Evolutionary conservation across 1,140 invertebrate genomes (phyloP).

Genomic region (Elysia chlorotica): DNA sequence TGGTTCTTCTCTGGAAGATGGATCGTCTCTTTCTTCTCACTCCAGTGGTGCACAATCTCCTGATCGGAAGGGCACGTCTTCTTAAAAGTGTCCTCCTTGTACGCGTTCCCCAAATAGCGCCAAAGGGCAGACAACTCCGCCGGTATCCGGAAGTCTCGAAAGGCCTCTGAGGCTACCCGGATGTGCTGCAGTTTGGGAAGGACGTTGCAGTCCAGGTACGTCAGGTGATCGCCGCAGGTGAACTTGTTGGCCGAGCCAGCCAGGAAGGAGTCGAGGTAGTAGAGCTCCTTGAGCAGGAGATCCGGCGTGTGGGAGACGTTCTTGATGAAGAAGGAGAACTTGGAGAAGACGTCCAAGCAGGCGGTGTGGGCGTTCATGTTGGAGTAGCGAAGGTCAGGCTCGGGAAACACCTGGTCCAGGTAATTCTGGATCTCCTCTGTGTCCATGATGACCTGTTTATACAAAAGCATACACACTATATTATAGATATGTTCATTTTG

Average conservation of each 20-base stretch:
- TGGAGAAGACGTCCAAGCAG: conserved; percentile 67
- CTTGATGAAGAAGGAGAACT: conserved; percentile 69
- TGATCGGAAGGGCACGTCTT: conserved; percentile 71
- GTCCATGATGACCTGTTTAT: conserved; percentile 64
- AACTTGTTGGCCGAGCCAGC: conserved; percentile 47
- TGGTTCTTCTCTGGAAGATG: conserved; percentile 53
- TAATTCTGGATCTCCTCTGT: conserved; percentile 68
- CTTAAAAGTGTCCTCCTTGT: conserved; percentile 66
- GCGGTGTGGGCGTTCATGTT: conserved; percentile 63
- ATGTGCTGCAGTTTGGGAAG: conserved; percentile 70
- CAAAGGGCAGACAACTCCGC: conserved; percentile 65
- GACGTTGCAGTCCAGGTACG: conserved; percentile 67
- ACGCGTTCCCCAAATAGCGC: conserved; percentile 69
- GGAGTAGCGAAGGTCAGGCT: conserved; percentile 59
- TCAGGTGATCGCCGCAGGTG: conserved; percentile 63
- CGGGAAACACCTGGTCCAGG: conserved; percentile 65
- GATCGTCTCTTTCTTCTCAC: conserved; percentile 63
- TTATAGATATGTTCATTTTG: no score
- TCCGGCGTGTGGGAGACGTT: conserved; percentile 64
- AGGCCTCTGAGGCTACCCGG: conserved; percentile 65
- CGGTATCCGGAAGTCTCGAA: conserved; percentile 69
- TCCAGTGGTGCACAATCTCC: conserved; percentile 69
- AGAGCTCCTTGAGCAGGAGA: conserved; percentile 56
- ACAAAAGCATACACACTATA: no score
- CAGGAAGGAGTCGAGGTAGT: conserved; percentile 25